These are phyloP conservation scores for Thymelicus acteon DNA, from an alignment of 2,888 invertebrate species.

Conservation along the genomic window DNA sequence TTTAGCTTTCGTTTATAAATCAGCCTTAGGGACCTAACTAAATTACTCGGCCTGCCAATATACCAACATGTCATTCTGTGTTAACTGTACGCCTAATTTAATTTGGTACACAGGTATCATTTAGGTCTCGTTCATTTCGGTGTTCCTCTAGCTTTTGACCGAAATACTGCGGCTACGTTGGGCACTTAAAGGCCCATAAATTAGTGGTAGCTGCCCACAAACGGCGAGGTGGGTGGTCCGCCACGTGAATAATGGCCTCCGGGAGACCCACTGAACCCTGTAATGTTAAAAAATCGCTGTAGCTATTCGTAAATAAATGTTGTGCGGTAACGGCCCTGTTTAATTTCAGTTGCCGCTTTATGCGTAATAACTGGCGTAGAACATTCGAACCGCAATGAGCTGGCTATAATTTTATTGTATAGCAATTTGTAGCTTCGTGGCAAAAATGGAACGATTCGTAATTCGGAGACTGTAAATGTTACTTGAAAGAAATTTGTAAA, in stretches of 20 bases:
- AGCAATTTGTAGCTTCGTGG: too few species aligned
- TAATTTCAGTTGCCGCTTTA: conserved; percentile 30
- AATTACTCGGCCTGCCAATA: too few species aligned
- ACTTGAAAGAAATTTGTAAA: too few species aligned
- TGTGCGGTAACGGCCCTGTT: conserved; percentile 33
- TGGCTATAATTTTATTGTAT: background rate
- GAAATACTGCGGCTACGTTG: conserved; percentile 63
- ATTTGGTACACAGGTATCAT: conserved; percentile 4
- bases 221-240: conserved; percentile 75
- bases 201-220: conserved; percentile 77
- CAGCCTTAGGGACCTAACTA: too few species aligned
- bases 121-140: conserved; percentile 16
- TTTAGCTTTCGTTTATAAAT: too few species aligned
- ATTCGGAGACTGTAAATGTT: too few species aligned
- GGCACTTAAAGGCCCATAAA: conserved; percentile 81
- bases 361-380: conserved; percentile 23
- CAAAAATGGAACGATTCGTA: too few species aligned
- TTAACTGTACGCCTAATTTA: background rate
- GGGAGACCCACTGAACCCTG: conserved; percentile 61
- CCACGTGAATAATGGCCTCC: conserved; percentile 75
- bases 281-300: conserved; percentile 55
- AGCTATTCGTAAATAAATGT: conserved; percentile 46
- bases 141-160: conserved; percentile 63
- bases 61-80: background rate
- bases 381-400: background rate